phyloP scores from a whole-genome alignment of 2,888 invertebrate genomes.

The Tetrapedia diversipes region DNA sequence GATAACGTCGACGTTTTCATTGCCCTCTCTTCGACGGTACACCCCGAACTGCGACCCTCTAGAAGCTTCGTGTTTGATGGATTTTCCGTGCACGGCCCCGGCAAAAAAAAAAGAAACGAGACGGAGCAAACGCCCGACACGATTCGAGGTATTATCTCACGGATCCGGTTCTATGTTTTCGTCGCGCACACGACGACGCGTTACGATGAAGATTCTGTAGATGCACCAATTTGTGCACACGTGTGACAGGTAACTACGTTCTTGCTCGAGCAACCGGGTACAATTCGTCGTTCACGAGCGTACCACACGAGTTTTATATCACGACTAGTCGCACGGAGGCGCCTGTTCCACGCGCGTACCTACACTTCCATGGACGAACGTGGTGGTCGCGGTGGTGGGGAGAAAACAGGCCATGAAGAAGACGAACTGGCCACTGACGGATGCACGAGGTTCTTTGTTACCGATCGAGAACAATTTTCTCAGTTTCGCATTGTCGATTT shows the following conservation, averaged over 20 bases:
- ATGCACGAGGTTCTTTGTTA: conserved; percentile 12
- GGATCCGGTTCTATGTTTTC: conserved; percentile 4
- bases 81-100: conserved; percentile 6
- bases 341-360: conserved; percentile 72
- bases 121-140: not conserved
- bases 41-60: conserved; percentile 53
- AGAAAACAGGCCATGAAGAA: conserved; percentile 61
- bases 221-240: conserved; percentile 27
- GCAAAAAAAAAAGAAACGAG: not conserved
- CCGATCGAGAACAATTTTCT: not conserved
- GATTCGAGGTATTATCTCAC: conserved; percentile 15
- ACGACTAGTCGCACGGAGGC: conserved; percentile 73
- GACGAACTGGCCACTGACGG: conserved; percentile 52
- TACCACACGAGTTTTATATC: conserved; percentile 76
- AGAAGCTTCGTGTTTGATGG: conserved; percentile 56
- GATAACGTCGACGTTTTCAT: conserved; percentile 79
- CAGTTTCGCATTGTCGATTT: not conserved
- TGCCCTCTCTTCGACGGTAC: conserved; percentile 58
- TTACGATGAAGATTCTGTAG: not conserved
- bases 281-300: conserved; percentile 35
- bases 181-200: not conserved
- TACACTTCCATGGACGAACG: conserved; percentile 63
- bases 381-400: conserved; percentile 56
- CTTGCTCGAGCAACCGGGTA: conserved; percentile 29
- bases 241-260: conserved; percentile 32